phyloP scores from a whole-genome alignment of 2,113 vertebrate species.

The Polypterus bichir region DNA sequence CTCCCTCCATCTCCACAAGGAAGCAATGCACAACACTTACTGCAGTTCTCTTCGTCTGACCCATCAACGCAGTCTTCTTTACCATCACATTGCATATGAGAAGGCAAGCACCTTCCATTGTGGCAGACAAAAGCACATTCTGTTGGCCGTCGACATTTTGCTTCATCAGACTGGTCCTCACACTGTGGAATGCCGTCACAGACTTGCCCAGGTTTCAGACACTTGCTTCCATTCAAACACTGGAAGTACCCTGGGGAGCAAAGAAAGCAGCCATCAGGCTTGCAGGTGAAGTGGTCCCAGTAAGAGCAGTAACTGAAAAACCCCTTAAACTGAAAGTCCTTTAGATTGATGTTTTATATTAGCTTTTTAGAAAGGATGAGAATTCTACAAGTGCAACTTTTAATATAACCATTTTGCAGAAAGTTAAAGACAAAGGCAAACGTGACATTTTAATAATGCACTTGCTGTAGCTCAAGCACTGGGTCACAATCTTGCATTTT shows the following conservation, averaged over 20 bases:
- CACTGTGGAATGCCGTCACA: conserved; percentile 66
- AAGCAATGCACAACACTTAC: no score
- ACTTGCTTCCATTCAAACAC: conserved; percentile 42
- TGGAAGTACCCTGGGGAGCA: conserved; percentile 42
- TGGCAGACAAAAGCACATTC: conserved; percentile 44
- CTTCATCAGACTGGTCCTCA: conserved; percentile 60
- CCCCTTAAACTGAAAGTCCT: no score
- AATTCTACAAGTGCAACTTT: no score
- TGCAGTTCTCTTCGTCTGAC: conserved; percentile 59
- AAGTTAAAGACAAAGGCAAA: no score
- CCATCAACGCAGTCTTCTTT: conserved; percentile 63
- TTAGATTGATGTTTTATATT: no score
- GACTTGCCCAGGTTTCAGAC: conserved; percentile 30
- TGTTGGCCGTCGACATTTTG: conserved; percentile 29
- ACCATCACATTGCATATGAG: conserved; percentile 57
- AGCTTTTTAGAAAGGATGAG: no score
- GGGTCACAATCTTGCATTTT: not conserved
- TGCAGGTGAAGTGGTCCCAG: no score
- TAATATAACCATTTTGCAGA: no score
- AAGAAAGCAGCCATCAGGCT: no score
- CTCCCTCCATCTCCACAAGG: no score
- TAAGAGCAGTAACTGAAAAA: no score
- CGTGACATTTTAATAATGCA: no score
- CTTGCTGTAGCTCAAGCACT: not conserved
- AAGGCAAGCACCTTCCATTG: conserved; percentile 32